These are phyloP conservation scores for Gymnogyps californianus DNA, from an alignment of 2,113 vertebrate species.

Conservation along the genomic window DNA sequence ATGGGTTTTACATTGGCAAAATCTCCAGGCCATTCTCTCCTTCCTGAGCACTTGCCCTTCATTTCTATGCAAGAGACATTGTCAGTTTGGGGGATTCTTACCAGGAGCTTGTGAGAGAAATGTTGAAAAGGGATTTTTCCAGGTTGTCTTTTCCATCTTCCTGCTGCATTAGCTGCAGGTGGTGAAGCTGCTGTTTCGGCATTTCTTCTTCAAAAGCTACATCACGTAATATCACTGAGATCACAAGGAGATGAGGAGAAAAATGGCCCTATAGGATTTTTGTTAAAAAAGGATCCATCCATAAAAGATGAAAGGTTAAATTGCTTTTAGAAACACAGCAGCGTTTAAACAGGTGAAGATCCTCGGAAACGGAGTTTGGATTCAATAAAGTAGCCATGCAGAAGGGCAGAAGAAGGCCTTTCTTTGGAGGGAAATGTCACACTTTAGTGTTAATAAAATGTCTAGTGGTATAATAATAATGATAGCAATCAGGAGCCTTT, in stretches of 20 bases:
- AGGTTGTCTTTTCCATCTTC: conserved; percentile 53
- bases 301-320: conserved; percentile 70
- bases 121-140: conserved; percentile 68
- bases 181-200: conserved; percentile 65
- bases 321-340: conserved; percentile 66
- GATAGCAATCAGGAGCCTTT: conserved; percentile 64
- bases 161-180: conserved; percentile 64
- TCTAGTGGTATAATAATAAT: conserved; percentile 50
- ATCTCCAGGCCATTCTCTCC: conserved; percentile 1
- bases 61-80: conserved; percentile 49
- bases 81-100: conserved; percentile 50
- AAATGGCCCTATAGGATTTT: conserved; percentile 69
- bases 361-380: conserved; percentile 51
- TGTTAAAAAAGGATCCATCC: conserved; percentile 62
- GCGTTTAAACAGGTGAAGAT: conserved; percentile 63
- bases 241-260: conserved; percentile 66
- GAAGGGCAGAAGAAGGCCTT: conserved; percentile 62
- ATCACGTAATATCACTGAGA: conserved; percentile 64
- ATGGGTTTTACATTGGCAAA: background rate
- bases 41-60: conserved; percentile 8
- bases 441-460: conserved; percentile 60
- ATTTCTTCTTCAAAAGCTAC: conserved; percentile 70
- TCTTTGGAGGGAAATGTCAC: conserved; percentile 66
- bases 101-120: conserved; percentile 59
- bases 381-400: conserved; percentile 62